phyloP scores from a whole-genome alignment of 2,113 vertebrate species.

The Nibea albiflora region DNA sequence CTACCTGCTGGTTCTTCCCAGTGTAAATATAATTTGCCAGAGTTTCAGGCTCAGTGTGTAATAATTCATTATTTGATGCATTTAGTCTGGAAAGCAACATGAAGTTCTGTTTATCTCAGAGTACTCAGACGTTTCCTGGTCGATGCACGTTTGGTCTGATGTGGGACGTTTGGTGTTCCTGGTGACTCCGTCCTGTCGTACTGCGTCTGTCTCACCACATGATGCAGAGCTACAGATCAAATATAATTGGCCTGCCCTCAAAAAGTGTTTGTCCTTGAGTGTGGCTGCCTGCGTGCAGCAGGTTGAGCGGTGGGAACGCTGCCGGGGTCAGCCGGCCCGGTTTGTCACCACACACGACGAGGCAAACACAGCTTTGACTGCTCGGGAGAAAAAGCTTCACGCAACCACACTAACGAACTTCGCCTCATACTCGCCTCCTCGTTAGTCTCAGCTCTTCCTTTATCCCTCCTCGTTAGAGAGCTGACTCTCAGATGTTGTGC shows the following conservation, averaged over 20 bases:
- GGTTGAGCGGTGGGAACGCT: conserved; percentile 64
- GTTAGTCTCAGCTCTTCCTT: conserved; percentile 14
- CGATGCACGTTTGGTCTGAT: not conserved
- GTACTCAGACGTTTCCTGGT: too few species aligned
- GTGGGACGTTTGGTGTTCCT: not conserved
- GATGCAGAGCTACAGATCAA: conserved; percentile 76
- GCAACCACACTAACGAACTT: conserved; percentile 16
- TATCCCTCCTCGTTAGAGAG: not conserved
- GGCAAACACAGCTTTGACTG: not conserved
- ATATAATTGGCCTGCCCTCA: conserved; percentile 78
- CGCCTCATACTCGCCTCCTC: not conserved
- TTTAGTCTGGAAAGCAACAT: too few species aligned
- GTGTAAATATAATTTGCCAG: too few species aligned
- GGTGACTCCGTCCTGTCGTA: conserved; percentile 31
- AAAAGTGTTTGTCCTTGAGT: conserved; percentile 75
- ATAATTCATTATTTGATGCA: too few species aligned
- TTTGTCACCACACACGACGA: conserved; percentile 3
- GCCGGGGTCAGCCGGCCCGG: not conserved
- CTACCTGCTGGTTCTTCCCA: too few species aligned
- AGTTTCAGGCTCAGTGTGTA: too few species aligned
- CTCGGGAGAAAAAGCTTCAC: not conserved
- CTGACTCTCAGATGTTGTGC: conserved; percentile 11
- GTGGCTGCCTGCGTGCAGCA: conserved; percentile 63
- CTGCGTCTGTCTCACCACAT: conserved; percentile 69
- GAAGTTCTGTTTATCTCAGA: too few species aligned